Evolutionary conservation across 2,113 vertebrate species (phyloP).

Genomic region (Ondatra zibethicus): DNA sequence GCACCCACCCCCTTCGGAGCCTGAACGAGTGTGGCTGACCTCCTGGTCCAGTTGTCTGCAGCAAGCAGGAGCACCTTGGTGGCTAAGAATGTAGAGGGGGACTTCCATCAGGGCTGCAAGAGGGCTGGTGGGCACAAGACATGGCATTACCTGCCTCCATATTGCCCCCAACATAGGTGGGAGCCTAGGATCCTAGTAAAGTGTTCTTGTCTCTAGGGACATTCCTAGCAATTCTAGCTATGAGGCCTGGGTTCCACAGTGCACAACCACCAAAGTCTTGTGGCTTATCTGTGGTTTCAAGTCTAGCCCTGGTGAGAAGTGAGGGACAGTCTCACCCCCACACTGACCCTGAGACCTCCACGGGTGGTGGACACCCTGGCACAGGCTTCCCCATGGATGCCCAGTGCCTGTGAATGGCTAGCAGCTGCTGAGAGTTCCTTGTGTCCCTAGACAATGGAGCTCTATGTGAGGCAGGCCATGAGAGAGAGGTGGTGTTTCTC

Average conservation of each 20-base stretch:
- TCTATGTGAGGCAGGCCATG: not conserved
- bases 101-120: not conserved
- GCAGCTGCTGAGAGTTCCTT: conserved; percentile 41
- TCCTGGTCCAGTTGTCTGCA: not conserved
- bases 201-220: not conserved
- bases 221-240: accelerated
- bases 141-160: not conserved
- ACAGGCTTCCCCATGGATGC: conserved; percentile 45
- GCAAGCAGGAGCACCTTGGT: no score
- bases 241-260: not conserved
- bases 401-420: not conserved
- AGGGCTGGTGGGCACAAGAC: not conserved
- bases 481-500: not conserved
- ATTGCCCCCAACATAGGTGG: no score
- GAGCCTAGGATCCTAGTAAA: not conserved
- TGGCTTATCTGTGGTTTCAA: not conserved
- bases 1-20: not conserved
- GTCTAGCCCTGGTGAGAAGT: not conserved
- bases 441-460: conserved; percentile 63
- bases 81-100: not conserved
- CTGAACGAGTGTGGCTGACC: not conserved
- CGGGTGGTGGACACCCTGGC: conserved; percentile 56
- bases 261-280: no score
- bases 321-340: not conserved
- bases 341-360: not conserved